Conservation (phyloP, 2,888 invertebrate species). For the Pantelozetes paolii region DNA sequence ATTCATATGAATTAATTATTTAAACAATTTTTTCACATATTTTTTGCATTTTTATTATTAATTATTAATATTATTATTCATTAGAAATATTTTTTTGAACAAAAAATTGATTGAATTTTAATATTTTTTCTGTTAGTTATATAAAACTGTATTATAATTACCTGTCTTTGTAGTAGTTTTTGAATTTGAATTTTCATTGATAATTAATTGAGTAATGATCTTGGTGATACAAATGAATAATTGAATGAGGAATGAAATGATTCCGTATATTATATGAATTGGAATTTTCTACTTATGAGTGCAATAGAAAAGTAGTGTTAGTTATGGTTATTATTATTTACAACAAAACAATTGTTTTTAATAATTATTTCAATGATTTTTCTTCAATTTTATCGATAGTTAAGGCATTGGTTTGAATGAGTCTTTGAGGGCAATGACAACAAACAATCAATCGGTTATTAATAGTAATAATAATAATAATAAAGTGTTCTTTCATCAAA, state of each 20-base stretch:
- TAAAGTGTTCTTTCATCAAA: neutral
- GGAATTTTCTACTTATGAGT: conserved; percentile 18
- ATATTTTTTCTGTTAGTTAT: conserved; percentile 15
- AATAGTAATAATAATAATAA: neutral
- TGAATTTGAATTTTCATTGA: neutral
- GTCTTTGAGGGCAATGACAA: neutral
- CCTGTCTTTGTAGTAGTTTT: neutral
- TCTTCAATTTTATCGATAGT: neutral
- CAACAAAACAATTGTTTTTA: neutral
- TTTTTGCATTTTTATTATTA: conserved; percentile 30
- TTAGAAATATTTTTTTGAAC: conserved; percentile 8
- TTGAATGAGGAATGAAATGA: neutral
- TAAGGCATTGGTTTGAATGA: conserved; percentile 2
- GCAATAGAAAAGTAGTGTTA: conserved; percentile 22
- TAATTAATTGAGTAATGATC: conserved; percentile 11
- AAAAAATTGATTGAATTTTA: neutral
- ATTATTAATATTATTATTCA: conserved; percentile 5
- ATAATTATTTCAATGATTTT: neutral
- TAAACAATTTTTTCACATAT: neutral
- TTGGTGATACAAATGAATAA: conserved; percentile 5
- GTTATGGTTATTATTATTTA: neutral
- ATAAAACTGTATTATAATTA: neutral
- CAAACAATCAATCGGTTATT: neutral
- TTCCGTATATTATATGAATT: neutral
- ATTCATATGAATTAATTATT: conserved; percentile 2